phyloP scores from a whole-genome alignment of 2,797 vertebrate genomes.

The Otolemur crassicaudatus region DNA sequence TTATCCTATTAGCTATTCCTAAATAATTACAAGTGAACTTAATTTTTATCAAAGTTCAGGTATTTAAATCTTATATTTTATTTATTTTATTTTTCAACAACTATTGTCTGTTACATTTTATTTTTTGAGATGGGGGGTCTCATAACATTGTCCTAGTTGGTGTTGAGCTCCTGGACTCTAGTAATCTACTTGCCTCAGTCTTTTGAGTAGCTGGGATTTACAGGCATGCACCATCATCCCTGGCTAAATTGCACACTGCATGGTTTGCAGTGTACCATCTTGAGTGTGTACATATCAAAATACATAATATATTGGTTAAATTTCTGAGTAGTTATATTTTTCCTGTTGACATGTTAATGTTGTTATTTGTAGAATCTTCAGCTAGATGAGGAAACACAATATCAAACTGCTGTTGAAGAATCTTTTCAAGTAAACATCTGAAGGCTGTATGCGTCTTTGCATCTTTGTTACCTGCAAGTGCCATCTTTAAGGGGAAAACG shows the following conservation, averaged over 20 bases:
- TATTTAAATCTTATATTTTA: slow-evolving; percentile 52
- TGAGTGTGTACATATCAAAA: slow-evolving; percentile 20
- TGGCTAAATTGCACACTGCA: background rate
- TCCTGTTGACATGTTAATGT: slow-evolving; percentile 66
- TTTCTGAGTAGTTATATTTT: slow-evolving; percentile 64
- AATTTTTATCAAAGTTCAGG: slow-evolving; percentile 10
- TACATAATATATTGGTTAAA: background rate
- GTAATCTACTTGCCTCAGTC: no score
- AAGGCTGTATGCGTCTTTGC: slow-evolving; percentile 76
- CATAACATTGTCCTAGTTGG: no score
- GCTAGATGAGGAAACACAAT: slow-evolving; percentile 89
- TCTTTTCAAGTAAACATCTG: slow-evolving; percentile 89
- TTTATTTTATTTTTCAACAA: no score
- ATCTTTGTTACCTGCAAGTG: slow-evolving; percentile 82
- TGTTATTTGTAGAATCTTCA: slow-evolving; percentile 88
- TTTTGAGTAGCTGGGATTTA: no score
- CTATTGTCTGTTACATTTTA: background rate
- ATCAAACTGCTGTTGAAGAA: slow-evolving; percentile 90
- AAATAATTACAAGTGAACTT: slow-evolving; percentile 29
- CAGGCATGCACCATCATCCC: no score
- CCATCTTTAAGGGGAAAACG: slow-evolving; percentile 80
- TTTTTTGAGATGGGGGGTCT: no score
- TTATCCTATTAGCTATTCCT: background rate
- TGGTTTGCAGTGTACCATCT: background rate
- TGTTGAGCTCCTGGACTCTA: no score